phyloP scores from a whole-genome alignment of 2,888 invertebrate species.

The Acleris holmiana region DNA sequence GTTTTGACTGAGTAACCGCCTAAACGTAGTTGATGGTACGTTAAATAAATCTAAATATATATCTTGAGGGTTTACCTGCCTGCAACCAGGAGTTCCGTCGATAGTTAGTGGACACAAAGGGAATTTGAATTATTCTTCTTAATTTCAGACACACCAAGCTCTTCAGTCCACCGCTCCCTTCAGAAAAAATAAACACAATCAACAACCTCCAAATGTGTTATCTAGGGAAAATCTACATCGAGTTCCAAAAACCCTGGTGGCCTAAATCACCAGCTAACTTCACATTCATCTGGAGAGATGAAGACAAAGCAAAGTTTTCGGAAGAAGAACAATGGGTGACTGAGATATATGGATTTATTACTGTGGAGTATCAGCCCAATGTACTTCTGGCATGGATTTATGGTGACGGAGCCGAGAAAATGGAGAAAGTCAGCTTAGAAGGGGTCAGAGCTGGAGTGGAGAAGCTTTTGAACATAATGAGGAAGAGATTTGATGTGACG shows the following conservation, averaged over 20 bases:
- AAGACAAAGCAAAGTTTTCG: slow-evolving; percentile 77
- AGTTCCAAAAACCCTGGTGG: slow-evolving; percentile 88
- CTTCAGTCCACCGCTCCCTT: slow-evolving; percentile 85
- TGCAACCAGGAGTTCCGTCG: no score
- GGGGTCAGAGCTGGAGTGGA: slow-evolving; percentile 81
- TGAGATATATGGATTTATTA: slow-evolving; percentile 85
- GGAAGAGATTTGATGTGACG: slow-evolving; percentile 77
- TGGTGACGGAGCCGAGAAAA: slow-evolving; percentile 84
- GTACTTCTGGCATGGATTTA: slow-evolving; percentile 87
- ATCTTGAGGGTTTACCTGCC: no score
- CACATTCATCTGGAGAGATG: slow-evolving; percentile 82
- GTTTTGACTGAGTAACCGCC: no score
- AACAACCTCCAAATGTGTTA: slow-evolving; percentile 86
- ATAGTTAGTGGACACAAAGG: no score
- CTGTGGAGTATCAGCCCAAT: slow-evolving; percentile 84
- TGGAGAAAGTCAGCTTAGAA: slow-evolving; percentile 84
- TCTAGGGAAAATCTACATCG: slow-evolving; percentile 88
- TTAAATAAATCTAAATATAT: no score
- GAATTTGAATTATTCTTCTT: no score
- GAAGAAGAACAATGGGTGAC: slow-evolving; percentile 83
- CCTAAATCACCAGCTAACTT: slow-evolving; percentile 73
- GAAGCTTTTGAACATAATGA: slow-evolving; percentile 81
- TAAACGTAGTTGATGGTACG: no score
- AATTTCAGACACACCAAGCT: slow-evolving; percentile 71
- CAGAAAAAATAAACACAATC: slow-evolving; percentile 82